These are phyloP conservation scores for Ochropleura leucogaster DNA, from an alignment of 2,888 invertebrate genomes.

Conservation along the genomic window DNA sequence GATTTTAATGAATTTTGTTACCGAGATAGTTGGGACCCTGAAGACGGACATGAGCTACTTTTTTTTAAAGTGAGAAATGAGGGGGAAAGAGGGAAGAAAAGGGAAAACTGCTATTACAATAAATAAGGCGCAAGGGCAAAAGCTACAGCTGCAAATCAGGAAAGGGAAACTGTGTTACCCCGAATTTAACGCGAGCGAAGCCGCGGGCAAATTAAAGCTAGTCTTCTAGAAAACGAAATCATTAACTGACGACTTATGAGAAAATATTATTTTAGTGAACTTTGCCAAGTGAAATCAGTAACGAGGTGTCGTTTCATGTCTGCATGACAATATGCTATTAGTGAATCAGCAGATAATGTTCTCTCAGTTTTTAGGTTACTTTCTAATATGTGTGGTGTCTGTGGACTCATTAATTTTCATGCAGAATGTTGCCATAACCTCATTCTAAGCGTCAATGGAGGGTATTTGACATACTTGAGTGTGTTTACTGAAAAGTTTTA, in stretches of 20 bases:
- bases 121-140: no score
- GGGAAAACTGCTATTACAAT: no score
- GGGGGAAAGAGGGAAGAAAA: no score
- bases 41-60: no score
- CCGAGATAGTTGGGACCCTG: no score
- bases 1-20: no score
- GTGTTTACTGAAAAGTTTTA: background rate
- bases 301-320: constrained; percentile 39
- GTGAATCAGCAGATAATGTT: constrained; percentile 59
- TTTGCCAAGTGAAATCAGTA: constrained; percentile 51
- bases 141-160: no score
- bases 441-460: background rate
- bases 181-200: no score
- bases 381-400: constrained; percentile 48
- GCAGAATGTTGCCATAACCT: constrained; percentile 6
- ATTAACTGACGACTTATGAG: constrained; percentile 3
- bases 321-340: constrained; percentile 44
- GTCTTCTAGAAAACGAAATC: background rate
- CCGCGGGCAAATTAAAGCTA: no score
- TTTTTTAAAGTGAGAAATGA: no score
- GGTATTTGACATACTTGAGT: background rate
- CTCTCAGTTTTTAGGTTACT: constrained; percentile 56
- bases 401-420: constrained; percentile 26
- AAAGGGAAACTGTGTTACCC: no score
- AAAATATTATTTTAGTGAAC: constrained; percentile 24